Evolutionary conservation across 2,113 vertebrate species (phyloP), one percentile per base, ranked within the genome.

Genomic region (Tyto alba): DNA sequence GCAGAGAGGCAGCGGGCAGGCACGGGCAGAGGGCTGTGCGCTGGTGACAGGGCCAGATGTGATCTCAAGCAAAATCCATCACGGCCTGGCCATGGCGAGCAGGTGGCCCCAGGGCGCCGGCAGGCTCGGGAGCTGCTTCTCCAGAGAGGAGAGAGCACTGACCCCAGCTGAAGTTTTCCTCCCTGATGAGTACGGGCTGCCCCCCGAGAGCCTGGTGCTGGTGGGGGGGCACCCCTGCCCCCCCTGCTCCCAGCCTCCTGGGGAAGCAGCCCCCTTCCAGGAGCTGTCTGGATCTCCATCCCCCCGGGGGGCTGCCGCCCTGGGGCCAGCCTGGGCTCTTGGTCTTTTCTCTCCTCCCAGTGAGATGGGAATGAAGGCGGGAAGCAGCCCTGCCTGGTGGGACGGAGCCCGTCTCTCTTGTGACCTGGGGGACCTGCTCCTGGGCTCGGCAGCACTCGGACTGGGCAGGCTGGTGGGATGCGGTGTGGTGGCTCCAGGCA

Each of bases 271-370:
- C 2, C 5, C 36, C 40, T 17, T 27, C 27, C 1, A 16, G 55
- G 43, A 56, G n/a, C 56, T 2, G 0, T 16, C 14, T 48, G 11
- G 27, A 17, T 59, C 64, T 23, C 38, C 53, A 10, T 4, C 45
- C 25, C 0, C 45, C 25, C 0, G 0, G 13, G 22, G 36, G 16
- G 10, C 16, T 82, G 53, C 30, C 0, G 2, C 78, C 75, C 59
- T 25, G 50, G 40, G 18, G 16, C 32, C 67, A 40, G 16, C n/a
- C 52, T 36, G 68, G 57, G 25, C 45, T 4, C 47, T 27, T 3
- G 5, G 48, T 55, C 34, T 32, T 38, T 40, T 50, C 40, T 69
- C 19, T 76, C 30, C 47, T 53, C 13, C 23, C 1, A 19, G 27
- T 9, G 41, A 21, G 47, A 13, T 2, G 47, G 68, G 57, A 53